Evolutionary conservation across 1,140 invertebrate genomes (phyloP), one percentile per base, ranked within the genome.

Genomic region (Plutomurus gul): DNA sequence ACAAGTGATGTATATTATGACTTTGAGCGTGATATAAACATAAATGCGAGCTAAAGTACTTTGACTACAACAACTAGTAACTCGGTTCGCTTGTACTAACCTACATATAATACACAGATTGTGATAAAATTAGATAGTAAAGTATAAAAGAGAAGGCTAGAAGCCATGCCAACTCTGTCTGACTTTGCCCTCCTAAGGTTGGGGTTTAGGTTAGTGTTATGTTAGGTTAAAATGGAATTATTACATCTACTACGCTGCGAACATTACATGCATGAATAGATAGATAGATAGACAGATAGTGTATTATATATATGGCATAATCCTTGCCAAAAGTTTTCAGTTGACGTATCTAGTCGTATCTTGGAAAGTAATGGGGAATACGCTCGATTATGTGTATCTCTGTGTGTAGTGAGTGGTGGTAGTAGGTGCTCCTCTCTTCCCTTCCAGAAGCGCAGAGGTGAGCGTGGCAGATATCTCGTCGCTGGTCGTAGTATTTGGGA

Each of bases 211-310:
- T 65, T 65, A 65, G 56, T 30, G 25, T 65, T 65, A 33, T 30
- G 56, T 65, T 65, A 65, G 56, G 56, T 65, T 65, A 65, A 65
- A 65, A 65, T 33, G 56, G 27, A 65, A 65, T 65, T 65, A 65
- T 65, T 65, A 65, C 56, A 65, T 65, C 56, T 65, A 33, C 56
- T 65, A 7, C 16, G 18, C 56, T 65, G 6, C 16, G 56, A 33
- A 65, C 56, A 65, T 65, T 65, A 65, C 56, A 65, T 65, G 56
- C 30, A 65, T 65, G 56, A 65, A 65, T 65, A 27, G 56, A 65
- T 65, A 65, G 56, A 65, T 65, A 65, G 56, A 65, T 65, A 65
- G 56, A 65, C 56, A 65, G 56, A 65, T 65, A 65, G 56, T 65
- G 13, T 65, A 65, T 65, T 65, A 65, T 65, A 65, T 65, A 65